Percentiles rank a stretch among this genome's conserved stretches.
Conservation (phyloP, 1,140 invertebrate genomes). For the Atta colombica region DNA sequence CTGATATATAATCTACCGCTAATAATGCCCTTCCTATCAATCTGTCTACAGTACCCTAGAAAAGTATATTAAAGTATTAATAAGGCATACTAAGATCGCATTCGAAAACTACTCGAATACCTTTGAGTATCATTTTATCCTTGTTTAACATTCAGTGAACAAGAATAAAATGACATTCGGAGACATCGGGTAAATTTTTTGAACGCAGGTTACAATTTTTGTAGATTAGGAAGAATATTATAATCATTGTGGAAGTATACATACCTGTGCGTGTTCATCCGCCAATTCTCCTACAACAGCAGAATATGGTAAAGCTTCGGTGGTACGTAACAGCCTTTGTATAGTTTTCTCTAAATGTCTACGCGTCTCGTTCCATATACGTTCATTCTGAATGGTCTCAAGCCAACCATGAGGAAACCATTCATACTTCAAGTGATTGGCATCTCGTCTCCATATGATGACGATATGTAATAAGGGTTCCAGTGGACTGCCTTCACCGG, state of each 20-base stretch:
- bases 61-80: constrained; percentile 55
- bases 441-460: constrained; percentile 95
- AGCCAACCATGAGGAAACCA: constrained; percentile 89
- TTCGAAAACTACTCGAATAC: too few relatives aligned
- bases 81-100: neutral
- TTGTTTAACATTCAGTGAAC: too few relatives aligned
- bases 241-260: constrained; percentile 62
- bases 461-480: constrained; percentile 92
- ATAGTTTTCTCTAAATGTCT: constrained; percentile 91
- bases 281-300: constrained; percentile 87
- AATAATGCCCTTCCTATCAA: constrained; percentile 90
- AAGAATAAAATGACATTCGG: too few relatives aligned
- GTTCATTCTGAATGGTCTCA: constrained; percentile 84
- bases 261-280: constrained; percentile 87
- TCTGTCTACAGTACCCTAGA: constrained; percentile 90
- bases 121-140: too few relatives aligned
- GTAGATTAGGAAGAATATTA: neutral
- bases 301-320: constrained; percentile 91
- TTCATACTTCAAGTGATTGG: constrained; percentile 95
- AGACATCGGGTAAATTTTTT: too few relatives aligned
- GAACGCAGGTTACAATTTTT: neutral
- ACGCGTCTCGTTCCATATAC: constrained; percentile 91
- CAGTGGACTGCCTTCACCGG: constrained; percentile 87
- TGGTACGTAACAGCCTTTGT: constrained; percentile 90
- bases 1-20: constrained; percentile 91